phyloP scores from a whole-genome alignment of 2,888 invertebrate species.

The Criorhina ranunculi region DNA sequence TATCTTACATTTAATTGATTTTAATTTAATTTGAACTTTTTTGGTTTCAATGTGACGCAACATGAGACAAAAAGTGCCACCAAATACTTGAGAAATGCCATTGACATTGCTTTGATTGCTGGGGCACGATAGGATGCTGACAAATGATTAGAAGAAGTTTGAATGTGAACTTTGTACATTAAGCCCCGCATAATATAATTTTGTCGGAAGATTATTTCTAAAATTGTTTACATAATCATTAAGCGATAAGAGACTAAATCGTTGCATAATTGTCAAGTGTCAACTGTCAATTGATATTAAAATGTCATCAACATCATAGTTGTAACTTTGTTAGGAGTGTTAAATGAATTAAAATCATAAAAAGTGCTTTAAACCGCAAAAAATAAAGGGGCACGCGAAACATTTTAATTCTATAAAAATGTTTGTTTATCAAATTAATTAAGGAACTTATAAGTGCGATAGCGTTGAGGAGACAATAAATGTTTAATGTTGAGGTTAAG shows the following conservation, averaged over 20 bases:
- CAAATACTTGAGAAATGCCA: slow-evolving; percentile 1
- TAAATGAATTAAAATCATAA: slow-evolving; percentile 3
- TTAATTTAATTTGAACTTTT: slow-evolving; percentile 40
- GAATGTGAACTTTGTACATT: slow-evolving; percentile 25
- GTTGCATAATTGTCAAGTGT: not conserved
- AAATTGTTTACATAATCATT: slow-evolving; percentile 18
- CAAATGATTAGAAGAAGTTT: not conserved
- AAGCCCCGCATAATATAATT: slow-evolving; percentile 6
- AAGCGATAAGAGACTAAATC: not conserved
- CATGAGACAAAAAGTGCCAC: not conserved
- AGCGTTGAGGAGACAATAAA: not conserved
- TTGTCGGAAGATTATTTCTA: slow-evolving; percentile 26
- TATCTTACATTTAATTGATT: slow-evolving; percentile 8
- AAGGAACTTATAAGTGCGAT: not conserved
- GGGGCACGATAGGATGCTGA: not conserved
- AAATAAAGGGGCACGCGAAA: not conserved
- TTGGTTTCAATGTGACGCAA: slow-evolving; percentile 45
- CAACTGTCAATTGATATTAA: not conserved
- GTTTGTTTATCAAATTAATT: slow-evolving; percentile 13
- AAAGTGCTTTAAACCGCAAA: slow-evolving; percentile 2
- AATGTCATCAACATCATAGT: not conserved
- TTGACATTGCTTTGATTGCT: slow-evolving; percentile 24
- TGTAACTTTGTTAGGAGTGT: slow-evolving; percentile 1
- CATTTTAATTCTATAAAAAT: not conserved
- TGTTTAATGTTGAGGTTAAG: not conserved